phyloP scores from a whole-genome alignment of 2,888 invertebrate genomes.

The Dolomedes plantarius region DNA sequence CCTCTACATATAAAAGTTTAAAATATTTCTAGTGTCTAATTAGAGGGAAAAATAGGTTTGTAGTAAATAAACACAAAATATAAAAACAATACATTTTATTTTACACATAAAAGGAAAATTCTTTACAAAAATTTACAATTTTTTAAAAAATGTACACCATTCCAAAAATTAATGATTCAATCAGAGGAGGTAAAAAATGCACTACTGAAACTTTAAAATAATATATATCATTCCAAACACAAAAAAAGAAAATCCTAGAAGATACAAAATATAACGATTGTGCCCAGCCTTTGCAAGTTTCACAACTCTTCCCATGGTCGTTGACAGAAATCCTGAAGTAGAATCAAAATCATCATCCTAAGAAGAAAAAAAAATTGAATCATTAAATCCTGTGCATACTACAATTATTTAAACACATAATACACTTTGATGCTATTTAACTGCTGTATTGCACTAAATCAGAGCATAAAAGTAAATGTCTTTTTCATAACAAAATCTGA shows the following conservation, averaged over 20 bases:
- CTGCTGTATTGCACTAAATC: too few relatives aligned
- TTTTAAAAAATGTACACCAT: neutral
- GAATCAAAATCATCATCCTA: slow-evolving; percentile 78
- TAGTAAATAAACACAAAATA: too few relatives aligned
- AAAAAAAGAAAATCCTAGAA: slow-evolving; percentile 77
- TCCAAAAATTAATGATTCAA: neutral
- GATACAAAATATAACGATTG: slow-evolving; percentile 77
- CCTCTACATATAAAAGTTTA: too few relatives aligned
- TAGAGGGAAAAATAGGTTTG: too few relatives aligned
- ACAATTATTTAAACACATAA: neutral
- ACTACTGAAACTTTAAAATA: slow-evolving; percentile 76
- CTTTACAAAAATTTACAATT: neutral
- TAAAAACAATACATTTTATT: neutral
- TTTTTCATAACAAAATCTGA: too few relatives aligned
- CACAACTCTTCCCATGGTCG: slow-evolving; percentile 77
- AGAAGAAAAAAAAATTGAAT: too few relatives aligned
- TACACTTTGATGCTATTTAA: too few relatives aligned
- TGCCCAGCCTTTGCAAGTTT: slow-evolving; percentile 77
- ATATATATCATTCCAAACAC: slow-evolving; percentile 78
- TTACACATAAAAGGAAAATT: neutral
- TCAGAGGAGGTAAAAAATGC: neutral
- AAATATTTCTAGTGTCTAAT: too few relatives aligned
- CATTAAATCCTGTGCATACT: too few relatives aligned
- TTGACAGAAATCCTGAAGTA: slow-evolving; percentile 76
- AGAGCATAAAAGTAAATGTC: too few relatives aligned